Base-by-base conservation (phyloP, 2,888 invertebrate genomes). In the Syrphus vitripennis region DNA sequence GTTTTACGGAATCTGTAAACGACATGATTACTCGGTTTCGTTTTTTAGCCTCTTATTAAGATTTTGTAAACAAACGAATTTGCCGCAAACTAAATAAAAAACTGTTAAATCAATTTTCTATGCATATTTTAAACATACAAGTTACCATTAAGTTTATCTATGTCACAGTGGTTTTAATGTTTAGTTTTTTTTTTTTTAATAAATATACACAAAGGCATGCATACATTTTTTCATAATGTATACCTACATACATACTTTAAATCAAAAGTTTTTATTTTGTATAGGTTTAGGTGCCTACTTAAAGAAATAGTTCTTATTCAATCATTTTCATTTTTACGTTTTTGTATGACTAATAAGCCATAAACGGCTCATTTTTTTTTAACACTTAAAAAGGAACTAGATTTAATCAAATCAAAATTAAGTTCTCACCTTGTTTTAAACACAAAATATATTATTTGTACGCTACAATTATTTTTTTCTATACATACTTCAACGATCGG, bases 61-160 rank as follows among this genome's bases (percentile, higher is more conserved):
- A n/a, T n/a, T n/a, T n/a, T n/a, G n/a, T n/a, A n/a, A n/a, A n/a
- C n/a, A n/a, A n/a, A n/a, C n/a, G n/a, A n/a, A n/a, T n/a, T n/a
- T n/a, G n/a, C n/a, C n/a, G n/a, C n/a, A n/a, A n/a, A n/a, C n/a
- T 29, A 29, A 42, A 42, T n/a, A 12, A 55, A 10, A 19, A 21
- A n/a, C 31, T 16, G 14, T 26, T 53, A 31, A 7, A 50, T 74
- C 55, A 69, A 78, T 83, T 83, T 69, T 83, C 78, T 78, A 16
- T 67, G 31, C 48, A 70, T 83, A 79, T 79, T 83, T 83, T 69
- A 74, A 83, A 83, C 79, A 79, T 83, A 83, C 70, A 79, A 67
- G 45, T 83, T 79, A 79, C 55, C 75, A 75, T 83, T 75, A 80
- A 24, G 63, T 83, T 83, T 80, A n/a, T n/a, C n/a, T n/a, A 76